Evolutionary conservation across 2,113 vertebrate genomes (phyloP).

Genomic region (Peromyscus maniculatus): DNA sequence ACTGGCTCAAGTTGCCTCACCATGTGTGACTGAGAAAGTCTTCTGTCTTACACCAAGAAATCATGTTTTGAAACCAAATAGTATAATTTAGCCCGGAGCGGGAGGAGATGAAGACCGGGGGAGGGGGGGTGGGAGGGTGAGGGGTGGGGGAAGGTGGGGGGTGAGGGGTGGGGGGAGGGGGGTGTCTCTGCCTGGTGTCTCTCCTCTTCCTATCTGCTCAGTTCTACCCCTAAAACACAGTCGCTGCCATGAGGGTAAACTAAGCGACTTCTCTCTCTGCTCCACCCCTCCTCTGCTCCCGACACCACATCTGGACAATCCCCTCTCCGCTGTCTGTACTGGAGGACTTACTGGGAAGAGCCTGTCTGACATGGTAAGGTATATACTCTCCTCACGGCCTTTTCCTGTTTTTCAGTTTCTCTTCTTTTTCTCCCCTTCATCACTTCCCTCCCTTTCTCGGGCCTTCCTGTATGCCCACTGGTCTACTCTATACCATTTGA

Average conservation of each 20-base stretch:
- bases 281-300: neutral
- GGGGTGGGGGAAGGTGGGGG: too few relatives aligned
- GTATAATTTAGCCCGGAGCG: neutral
- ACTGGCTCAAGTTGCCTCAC: constrained; percentile 1
- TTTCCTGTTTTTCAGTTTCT: neutral
- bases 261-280: neutral
- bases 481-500: neutral
- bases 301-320: neutral
- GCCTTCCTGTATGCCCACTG: neutral
- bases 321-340: neutral
- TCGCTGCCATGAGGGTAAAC: neutral
- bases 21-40: neutral
- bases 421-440: neutral
- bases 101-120: neutral
- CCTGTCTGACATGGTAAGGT: neutral
- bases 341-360: neutral
- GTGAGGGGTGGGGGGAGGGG: too few relatives aligned
- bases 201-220: neutral
- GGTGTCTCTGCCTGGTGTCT: neutral
- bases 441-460: neutral
- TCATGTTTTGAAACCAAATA: constrained; percentile 20
- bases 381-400: neutral
- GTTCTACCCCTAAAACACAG: neutral
- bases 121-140: too few relatives aligned
- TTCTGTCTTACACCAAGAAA: constrained; percentile 45